Percentiles rank a stretch among this genome's conserved stretches.
Evolutionary conservation across 2,797 vertebrate species (phyloP).

Genomic region (Myripristis jacobus): DNA sequence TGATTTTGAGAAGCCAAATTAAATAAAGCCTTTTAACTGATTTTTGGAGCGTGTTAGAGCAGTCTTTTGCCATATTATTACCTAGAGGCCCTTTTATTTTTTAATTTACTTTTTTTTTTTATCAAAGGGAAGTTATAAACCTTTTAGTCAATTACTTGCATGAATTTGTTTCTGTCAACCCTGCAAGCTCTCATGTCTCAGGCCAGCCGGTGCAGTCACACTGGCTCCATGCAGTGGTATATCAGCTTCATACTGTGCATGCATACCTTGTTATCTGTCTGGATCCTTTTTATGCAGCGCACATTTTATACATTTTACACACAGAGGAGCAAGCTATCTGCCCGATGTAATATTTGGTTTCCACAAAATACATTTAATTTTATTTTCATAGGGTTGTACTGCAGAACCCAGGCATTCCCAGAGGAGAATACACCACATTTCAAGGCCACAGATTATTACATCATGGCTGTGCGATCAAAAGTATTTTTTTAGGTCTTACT

Average conservation of each 20-base stretch:
- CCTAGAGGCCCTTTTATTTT: background rate
- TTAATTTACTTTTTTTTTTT: background rate
- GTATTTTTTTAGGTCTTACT: too few species aligned
- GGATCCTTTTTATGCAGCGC: background rate
- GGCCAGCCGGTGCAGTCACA: too few species aligned
- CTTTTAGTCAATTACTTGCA: background rate
- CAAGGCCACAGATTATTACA: too few species aligned
- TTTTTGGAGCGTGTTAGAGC: background rate
- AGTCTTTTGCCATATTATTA: background rate
- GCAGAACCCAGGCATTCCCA: too few species aligned
- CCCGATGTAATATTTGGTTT: too few species aligned
- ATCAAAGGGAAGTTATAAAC: background rate
- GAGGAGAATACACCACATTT: too few species aligned
- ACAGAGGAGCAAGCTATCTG: background rate
- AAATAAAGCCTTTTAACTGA: conserved; percentile 27
- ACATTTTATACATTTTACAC: background rate
- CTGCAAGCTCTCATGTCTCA: background rate
- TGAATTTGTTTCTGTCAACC: background rate
- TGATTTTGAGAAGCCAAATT: conserved; percentile 26
- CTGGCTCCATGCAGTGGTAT: too few species aligned
- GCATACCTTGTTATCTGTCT: background rate
- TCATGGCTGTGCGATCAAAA: too few species aligned
- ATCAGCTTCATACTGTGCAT: too few species aligned
- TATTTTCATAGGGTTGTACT: too few species aligned
- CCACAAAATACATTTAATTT: too few species aligned